Conservation (phyloP, 2,113 vertebrate species). For the Gracilinanus agilis region DNA sequence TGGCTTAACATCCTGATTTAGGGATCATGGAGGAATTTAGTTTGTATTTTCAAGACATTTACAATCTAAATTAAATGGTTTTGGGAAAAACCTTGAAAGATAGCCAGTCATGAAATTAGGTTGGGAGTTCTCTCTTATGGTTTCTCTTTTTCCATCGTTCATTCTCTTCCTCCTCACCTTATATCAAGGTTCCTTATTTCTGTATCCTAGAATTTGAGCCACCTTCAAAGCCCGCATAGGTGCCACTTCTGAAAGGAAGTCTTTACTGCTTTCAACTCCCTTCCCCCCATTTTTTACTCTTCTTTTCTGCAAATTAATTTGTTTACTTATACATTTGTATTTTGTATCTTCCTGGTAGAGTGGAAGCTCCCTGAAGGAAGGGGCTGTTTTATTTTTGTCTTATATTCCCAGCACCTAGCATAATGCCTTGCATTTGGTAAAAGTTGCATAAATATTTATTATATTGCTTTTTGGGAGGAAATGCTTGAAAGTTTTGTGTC, state of each 20-base stretch:
- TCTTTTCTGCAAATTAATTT: not conserved
- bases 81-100: not conserved
- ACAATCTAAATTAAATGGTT: not conserved
- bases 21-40: not conserved
- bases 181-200: not conserved
- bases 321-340: not conserved
- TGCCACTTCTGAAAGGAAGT: not conserved
- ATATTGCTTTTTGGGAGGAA: not conserved
- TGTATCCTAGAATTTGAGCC: not conserved
- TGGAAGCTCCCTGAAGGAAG: not conserved
- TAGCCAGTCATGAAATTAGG: rapidly evolving
- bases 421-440: not conserved
- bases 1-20: not conserved
- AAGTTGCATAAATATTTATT: not conserved
- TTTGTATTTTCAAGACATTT: not conserved
- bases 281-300: too few relatives aligned
- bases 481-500: not conserved
- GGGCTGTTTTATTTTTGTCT: not conserved
- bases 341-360: not conserved
- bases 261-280: too few relatives aligned
- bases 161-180: not conserved
- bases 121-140: not conserved
- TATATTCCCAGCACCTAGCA: not conserved
- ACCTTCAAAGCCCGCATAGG: not conserved
- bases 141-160: not conserved